A percentile compares a stretch with the other conserved stretches of the same genome.
Conservation (phyloP, 53 echinoderm and acorn worm species). For the Hippasteria phrygiana region DNA sequence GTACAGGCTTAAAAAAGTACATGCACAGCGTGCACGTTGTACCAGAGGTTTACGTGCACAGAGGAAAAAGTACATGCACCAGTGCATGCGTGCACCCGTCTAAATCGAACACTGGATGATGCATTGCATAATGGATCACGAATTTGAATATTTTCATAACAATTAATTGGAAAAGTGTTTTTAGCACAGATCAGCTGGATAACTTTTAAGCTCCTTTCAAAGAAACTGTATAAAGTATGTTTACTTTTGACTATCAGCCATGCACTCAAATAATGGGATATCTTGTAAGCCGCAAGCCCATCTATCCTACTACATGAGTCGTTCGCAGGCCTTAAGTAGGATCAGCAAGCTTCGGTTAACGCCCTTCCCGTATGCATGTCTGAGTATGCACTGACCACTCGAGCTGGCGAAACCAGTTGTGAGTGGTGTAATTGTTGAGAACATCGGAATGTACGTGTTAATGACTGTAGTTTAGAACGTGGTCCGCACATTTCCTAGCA, state of each 20-base stretch:
- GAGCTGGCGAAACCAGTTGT: neutral
- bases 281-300: neutral
- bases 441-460: neutral
- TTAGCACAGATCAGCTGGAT: no score
- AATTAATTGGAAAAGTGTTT: no score
- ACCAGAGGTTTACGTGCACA: no score
- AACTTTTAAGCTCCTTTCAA: neutral
- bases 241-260: slow-evolving; percentile 1
- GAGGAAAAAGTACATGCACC: no score
- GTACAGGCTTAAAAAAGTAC: no score
- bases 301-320: neutral
- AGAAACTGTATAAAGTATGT: neutral
- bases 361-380: slow-evolving; percentile 31
- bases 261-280: slow-evolving; percentile 35
- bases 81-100: no score
- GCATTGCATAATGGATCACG: no score
- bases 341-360: slow-evolving; percentile 40
- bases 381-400: neutral
- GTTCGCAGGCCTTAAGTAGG: slow-evolving; percentile 27
- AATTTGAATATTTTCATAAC: no score
- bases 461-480: neutral
- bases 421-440: slow-evolving; percentile 6
- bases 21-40: no score
- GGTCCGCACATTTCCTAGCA: neutral
- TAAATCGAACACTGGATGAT: no score